A percentile compares a stretch with the other conserved stretches of the same genome.
These are phyloP conservation scores for Alectoris magna DNA, from an alignment of 2,797 vertebrate genomes.

Conservation along the genomic window DNA sequence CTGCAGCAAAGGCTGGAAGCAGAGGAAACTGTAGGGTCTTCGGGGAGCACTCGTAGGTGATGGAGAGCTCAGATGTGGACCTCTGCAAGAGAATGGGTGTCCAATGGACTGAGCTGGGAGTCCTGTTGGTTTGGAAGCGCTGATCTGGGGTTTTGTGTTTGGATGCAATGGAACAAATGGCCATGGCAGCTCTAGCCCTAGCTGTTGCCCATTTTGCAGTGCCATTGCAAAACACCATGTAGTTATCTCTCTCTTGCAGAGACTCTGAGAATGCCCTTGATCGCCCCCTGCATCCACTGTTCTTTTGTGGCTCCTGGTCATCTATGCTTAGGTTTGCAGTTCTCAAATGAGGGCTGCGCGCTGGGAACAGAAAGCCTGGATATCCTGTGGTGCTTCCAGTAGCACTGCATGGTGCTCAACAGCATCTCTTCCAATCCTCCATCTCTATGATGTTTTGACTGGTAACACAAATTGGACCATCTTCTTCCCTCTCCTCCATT, in stretches of 20 bases:
- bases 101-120: background rate
- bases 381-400: background rate
- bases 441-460: background rate
- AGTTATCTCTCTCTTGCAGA: background rate
- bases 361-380: background rate
- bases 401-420: background rate
- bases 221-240: background rate
- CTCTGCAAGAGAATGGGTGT: too few relatives aligned
- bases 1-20: background rate
- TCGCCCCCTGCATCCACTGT: background rate
- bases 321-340: background rate
- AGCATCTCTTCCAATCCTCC: background rate
- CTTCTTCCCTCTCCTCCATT: background rate
- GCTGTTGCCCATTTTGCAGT: background rate
- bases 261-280: background rate
- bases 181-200: background rate
- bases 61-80: background rate
- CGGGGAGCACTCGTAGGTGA: background rate
- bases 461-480: background rate
- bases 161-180: background rate
- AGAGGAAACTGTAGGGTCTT: background rate
- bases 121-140: background rate
- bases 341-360: background rate
- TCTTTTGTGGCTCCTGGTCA: background rate
- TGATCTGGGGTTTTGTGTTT: background rate